phyloP scores from a whole-genome alignment of 2,888 invertebrate species.

The Hydrotaea diabolus region DNA sequence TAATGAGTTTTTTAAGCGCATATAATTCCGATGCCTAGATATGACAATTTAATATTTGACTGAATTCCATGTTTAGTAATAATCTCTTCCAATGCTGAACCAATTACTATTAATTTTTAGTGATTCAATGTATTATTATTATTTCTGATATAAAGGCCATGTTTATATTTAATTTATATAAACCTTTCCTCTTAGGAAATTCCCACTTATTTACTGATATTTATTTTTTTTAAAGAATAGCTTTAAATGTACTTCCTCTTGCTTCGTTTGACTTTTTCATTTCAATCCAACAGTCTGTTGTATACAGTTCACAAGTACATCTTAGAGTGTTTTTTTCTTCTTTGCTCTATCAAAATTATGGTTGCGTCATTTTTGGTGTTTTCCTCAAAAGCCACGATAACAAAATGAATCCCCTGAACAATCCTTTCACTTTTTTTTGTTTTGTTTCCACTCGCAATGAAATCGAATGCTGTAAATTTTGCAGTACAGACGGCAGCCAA shows the following conservation, averaged over 20 bases:
- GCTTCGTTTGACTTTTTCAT: background rate
- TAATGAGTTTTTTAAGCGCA: too few species aligned
- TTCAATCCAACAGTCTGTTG: background rate
- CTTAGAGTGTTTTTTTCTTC: too few species aligned
- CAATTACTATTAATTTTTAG: too few species aligned
- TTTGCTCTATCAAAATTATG: background rate
- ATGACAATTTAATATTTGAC: too few species aligned
- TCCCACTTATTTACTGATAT: too few species aligned
- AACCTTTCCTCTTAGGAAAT: too few species aligned
- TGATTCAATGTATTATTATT: too few species aligned
- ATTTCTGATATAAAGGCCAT: too few species aligned
- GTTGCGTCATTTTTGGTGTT: background rate
- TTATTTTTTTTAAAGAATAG: background rate
- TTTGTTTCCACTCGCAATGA: background rate
- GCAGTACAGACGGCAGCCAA: background rate
- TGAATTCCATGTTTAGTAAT: too few species aligned
- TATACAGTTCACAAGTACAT: background rate
- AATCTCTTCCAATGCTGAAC: too few species aligned
- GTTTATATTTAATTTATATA: too few species aligned
- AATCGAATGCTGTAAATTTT: conserved; percentile 13
- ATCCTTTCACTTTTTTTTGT: conserved; percentile 11
- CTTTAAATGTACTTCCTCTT: background rate
- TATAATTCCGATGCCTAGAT: too few species aligned
- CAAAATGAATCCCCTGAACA: background rate
- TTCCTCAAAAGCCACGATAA: background rate